These are phyloP conservation scores for Hoplodrina blanda DNA, from an alignment of 2,888 invertebrate species.

Conservation along the genomic window DNA sequence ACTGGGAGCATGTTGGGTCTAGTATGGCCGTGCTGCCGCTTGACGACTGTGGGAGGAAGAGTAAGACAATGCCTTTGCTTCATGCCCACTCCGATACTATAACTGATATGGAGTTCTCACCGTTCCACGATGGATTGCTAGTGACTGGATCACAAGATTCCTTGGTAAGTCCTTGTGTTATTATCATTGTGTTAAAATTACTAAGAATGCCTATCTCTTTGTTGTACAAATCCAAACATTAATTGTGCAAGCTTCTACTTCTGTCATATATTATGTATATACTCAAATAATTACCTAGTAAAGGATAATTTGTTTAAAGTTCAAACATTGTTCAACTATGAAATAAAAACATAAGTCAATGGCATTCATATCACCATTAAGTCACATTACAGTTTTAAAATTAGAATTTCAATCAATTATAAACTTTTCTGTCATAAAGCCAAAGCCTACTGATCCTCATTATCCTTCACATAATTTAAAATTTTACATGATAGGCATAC, in stretches of 20 bases:
- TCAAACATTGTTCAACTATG: background rate
- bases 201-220: background rate
- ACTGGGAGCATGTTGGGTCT: conserved; percentile 97
- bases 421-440: background rate
- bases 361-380: too few species aligned
- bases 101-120: conserved; percentile 98
- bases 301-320: background rate
- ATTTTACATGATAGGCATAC: too few species aligned
- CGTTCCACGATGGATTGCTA: conserved; percentile 97
- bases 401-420: too few species aligned
- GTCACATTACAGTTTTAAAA: background rate
- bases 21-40: conserved; percentile 97
- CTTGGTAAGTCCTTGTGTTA: conserved; percentile 88
- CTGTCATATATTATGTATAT: background rate
- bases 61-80: conserved; percentile 96
- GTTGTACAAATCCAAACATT: background rate
- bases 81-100: conserved; percentile 97
- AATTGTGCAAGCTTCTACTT: background rate
- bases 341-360: background rate
- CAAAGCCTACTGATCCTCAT: background rate
- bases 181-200: background rate
- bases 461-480: too few species aligned
- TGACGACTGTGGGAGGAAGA: conserved; percentile 96
- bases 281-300: background rate
- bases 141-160: conserved; percentile 97